These are phyloP conservation scores for Myotis yumanensis DNA, from an alignment of 2,113 vertebrate species.

Conservation along the genomic window DNA sequence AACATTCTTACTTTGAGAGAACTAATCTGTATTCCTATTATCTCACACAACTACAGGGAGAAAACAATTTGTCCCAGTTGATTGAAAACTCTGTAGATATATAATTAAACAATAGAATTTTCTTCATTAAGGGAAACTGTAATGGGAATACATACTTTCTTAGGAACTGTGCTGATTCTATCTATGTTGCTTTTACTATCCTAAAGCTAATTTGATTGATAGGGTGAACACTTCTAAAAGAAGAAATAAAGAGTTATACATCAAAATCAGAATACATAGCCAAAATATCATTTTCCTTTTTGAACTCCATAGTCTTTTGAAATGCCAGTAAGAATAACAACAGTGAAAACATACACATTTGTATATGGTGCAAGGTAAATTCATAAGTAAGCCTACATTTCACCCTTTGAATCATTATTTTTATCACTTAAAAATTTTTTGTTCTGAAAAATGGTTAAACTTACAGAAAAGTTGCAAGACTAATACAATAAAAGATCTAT, in stretches of 20 bases:
- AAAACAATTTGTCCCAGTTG: slow-evolving; percentile 32
- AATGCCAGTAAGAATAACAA: slow-evolving; percentile 17
- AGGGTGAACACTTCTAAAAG: not conserved
- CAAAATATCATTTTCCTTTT: slow-evolving; percentile 35
- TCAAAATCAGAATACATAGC: not conserved
- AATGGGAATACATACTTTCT: slow-evolving; percentile 9
- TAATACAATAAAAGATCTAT: not conserved
- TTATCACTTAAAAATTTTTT: slow-evolving; percentile 18
- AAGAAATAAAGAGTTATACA: slow-evolving; percentile 22
- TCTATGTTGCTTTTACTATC: not conserved
- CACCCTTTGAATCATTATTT: not conserved
- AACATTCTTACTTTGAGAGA: slow-evolving; percentile 31
- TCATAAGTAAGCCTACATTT: not conserved
- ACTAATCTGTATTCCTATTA: slow-evolving; percentile 24
- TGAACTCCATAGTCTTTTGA: slow-evolving; percentile 35
- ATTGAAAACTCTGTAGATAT: slow-evolving; percentile 35
- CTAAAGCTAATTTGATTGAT: not conserved
- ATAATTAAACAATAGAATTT: slow-evolving; percentile 48
- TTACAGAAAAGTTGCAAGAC: not conserved
- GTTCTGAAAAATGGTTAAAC: not conserved
- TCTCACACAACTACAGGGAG: slow-evolving; percentile 47
- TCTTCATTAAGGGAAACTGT: slow-evolving; percentile 14
- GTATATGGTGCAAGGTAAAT: slow-evolving; percentile 18
- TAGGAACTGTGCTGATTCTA: slow-evolving; percentile 13
- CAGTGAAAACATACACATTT: not conserved